Evolutionary conservation across 2,888 invertebrate genomes (phyloP).

Genomic region (Scaptomyza caliginosa): DNA sequence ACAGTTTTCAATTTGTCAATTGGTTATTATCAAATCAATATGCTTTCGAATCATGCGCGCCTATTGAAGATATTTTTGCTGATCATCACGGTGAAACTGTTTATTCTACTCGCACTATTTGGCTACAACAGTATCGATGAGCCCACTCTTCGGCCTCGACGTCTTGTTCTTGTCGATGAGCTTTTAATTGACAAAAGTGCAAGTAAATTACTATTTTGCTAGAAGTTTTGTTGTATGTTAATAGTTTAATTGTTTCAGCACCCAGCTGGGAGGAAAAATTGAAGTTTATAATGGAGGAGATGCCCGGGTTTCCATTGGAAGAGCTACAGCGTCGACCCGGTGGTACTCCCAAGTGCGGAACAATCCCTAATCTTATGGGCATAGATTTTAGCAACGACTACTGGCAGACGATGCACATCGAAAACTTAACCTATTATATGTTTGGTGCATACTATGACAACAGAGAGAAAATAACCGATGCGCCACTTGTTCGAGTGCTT

Average conservation of each 20-base stretch:
- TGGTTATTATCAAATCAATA: constrained; percentile 7
- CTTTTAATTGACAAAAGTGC: constrained; percentile 37
- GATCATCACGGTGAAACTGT: constrained; percentile 29
- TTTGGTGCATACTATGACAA: constrained; percentile 95
- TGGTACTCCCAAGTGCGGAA: constrained; percentile 21
- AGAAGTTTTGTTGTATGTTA: background rate
- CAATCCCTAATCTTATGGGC: constrained; percentile 90
- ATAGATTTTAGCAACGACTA: constrained; percentile 96
- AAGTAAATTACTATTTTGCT: constrained; percentile 10
- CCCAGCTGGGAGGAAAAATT: constrained; percentile 40
- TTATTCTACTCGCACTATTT: constrained; percentile 24
- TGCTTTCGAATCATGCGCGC: constrained; percentile 26
- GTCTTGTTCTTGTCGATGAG: constrained; percentile 20
- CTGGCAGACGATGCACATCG: constrained; percentile 92
- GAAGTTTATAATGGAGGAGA: constrained; percentile 47
- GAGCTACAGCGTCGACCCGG: constrained; percentile 23
- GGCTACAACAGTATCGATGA: background rate
- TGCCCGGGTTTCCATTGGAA: constrained; percentile 60
- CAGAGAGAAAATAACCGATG: constrained; percentile 89
- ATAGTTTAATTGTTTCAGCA: constrained; percentile 6
- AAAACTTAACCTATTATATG: constrained; percentile 92
- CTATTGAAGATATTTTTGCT: constrained; percentile 22
- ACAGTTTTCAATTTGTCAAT: background rate
- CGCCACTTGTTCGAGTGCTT: constrained; percentile 92
- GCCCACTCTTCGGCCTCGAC: background rate